phyloP scores from a whole-genome alignment of 2,797 vertebrate species.

The Rhyacichthys aspro region DNA sequence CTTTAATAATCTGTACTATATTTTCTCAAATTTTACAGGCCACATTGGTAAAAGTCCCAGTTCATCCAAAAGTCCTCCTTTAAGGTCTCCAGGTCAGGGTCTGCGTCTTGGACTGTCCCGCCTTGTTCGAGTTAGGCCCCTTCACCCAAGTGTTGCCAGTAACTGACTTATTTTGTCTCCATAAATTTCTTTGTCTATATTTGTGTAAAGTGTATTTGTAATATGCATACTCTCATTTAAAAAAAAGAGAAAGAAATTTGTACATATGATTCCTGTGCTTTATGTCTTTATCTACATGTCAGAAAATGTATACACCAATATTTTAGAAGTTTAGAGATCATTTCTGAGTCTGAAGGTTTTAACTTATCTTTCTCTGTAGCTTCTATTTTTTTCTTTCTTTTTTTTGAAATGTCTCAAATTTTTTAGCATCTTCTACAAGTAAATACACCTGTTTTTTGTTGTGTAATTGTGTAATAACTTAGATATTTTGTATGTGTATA shows the following conservation, averaged over 20 bases:
- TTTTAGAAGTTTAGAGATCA: no score
- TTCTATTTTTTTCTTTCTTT: conserved; percentile 6
- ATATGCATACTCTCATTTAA: no score
- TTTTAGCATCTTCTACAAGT: background rate
- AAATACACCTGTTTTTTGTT: background rate
- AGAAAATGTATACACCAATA: no score
- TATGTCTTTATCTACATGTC: no score
- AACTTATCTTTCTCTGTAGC: background rate
- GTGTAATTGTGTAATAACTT: background rate
- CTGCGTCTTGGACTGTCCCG: conserved; percentile 93
- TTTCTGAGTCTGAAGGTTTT: no score
- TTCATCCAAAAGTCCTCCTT: conserved; percentile 34
- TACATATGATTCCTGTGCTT: no score
- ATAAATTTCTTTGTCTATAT: background rate
- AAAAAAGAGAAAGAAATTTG: no score
- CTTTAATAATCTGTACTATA: background rate
- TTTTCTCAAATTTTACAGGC: conserved; percentile 61
- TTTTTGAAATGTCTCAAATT: no score
- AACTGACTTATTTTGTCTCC: conserved; percentile 63
- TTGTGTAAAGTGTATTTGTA: background rate
- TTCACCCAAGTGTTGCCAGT: conserved; percentile 84
- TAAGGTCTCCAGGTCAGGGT: conserved; percentile 86
- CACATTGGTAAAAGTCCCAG: conserved; percentile 76
- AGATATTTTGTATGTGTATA: background rate
- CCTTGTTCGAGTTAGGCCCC: conserved; percentile 88